Base-by-base conservation (phyloP, 2,888 invertebrate genomes). In the Pyrrhosoma nymphula region DNA sequence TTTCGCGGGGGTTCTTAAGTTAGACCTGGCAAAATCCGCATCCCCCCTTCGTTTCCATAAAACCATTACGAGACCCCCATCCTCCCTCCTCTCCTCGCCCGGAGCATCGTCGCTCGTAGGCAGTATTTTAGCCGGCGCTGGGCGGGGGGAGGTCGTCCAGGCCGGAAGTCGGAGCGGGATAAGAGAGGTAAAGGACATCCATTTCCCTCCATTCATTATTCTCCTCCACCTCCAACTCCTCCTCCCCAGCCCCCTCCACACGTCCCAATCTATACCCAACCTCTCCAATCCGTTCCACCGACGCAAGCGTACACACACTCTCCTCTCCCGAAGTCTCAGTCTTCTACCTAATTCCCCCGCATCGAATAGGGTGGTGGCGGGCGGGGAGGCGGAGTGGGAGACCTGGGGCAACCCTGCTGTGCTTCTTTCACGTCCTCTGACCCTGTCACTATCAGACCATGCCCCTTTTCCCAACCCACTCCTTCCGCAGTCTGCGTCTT, bases 121-220 rank as follows among this genome's bases (percentile, higher is more conserved):
- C 93, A 93, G 89, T 89, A 75, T 93, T 63, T 75, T 93, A 93
- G 3, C 16, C 60, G 39, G 47, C 26, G 47, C 35, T n/a, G 82
- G 82, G 75, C 93, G 93, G 93, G 75, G n/a, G 47, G 35, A 35
- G 69, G 69, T 4, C 10, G 93, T 93, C 93, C 93, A 93, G 93
- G 69, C 93, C 93, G 93, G 93, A 93, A 69, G 93, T 75, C 35
- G 47, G 69, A 63, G 47, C 47, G 39, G 93, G 69, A 69, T 93
- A 93, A 93, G 69, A 69, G 93, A 47, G 39, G 69, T 82, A 56
- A 47, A n/a, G 93, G 93, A 93, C 69, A 93, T 93, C 93, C 93
- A 93, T 93, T 93, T 93, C 47, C 93, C 93, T 93, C 47, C 93
- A 93, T 93, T 93, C 93, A 93, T 47, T 39, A 93, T 47, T 69